These are phyloP conservation scores for Clangula hyemalis DNA, from an alignment of 2,797 vertebrate genomes.

Conservation along the genomic window DNA sequence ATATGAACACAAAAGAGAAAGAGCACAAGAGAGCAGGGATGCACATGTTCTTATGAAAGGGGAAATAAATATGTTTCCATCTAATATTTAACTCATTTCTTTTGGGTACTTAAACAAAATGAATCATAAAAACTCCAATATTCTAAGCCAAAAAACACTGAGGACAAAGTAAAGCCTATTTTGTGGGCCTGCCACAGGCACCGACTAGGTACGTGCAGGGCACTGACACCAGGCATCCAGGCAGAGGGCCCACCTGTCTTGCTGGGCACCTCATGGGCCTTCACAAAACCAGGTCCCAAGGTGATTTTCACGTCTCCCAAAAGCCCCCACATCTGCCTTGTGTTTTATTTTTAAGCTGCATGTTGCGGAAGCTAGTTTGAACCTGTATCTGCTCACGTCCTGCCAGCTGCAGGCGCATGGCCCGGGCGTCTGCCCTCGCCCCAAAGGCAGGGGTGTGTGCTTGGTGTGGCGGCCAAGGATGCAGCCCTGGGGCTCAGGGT, in stretches of 20 bases:
- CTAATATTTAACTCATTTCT: not conserved
- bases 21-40: not conserved
- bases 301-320: not conserved
- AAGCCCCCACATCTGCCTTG: not conserved
- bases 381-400: accelerated
- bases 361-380: not conserved
- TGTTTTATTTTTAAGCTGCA: not conserved
- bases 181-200: not conserved
- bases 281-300: not conserved
- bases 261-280: not conserved
- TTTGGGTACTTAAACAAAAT: not conserved
- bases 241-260: not conserved
- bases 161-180: not conserved
- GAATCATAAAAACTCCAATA: not conserved
- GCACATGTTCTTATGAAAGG: not conserved
- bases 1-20: not conserved
- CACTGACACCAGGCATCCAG: not conserved
- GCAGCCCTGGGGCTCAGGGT: not conserved
- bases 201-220: not conserved
- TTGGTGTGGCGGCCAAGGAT: accelerated
- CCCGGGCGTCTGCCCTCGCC: accelerated
- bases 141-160: not conserved
- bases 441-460: accelerated
- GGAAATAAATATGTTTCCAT: not conserved
- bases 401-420: accelerated